Evolutionary conservation across 2,888 invertebrate genomes (phyloP).

Genomic region (Bellardia bayeri): DNA sequence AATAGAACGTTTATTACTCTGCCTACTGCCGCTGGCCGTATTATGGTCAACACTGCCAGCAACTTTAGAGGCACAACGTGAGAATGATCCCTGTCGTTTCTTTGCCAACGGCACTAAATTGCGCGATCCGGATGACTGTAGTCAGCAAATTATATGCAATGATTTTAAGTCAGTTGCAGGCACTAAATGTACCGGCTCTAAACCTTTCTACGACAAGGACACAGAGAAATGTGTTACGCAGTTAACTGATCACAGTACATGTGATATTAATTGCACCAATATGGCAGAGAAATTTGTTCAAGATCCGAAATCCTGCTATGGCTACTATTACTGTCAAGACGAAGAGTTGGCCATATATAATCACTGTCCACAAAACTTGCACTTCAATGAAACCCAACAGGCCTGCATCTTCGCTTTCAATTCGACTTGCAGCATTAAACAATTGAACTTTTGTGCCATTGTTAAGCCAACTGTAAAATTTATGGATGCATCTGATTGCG

Average conservation of each 20-base stretch:
- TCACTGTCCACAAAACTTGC: slow-evolving; percentile 69
- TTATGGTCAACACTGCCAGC: neutral
- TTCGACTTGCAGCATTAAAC: slow-evolving; percentile 73
- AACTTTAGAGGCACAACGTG: neutral
- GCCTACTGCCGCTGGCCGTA: neutral
- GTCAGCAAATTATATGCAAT: slow-evolving; percentile 77
- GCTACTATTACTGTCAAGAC: slow-evolving; percentile 78
- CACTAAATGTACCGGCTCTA: slow-evolving; percentile 73
- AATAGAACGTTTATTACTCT: neutral
- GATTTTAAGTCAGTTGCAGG: slow-evolving; percentile 63
- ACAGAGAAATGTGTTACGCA: slow-evolving; percentile 62
- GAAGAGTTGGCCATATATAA: slow-evolving; percentile 57
- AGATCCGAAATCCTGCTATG: slow-evolving; percentile 77
- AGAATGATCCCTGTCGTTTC: slow-evolving; percentile 76
- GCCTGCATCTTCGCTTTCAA: slow-evolving; percentile 75
- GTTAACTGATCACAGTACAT: slow-evolving; percentile 69
- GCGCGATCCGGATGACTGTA: slow-evolving; percentile 80
- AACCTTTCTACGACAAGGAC: slow-evolving; percentile 70
- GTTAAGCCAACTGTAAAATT: slow-evolving; percentile 71
- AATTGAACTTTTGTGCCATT: slow-evolving; percentile 77
- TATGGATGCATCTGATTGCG: slow-evolving; percentile 77
- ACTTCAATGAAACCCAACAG: slow-evolving; percentile 74
- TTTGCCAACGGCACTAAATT: slow-evolving; percentile 78
- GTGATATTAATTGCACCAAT: slow-evolving; percentile 75
- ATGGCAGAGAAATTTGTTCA: slow-evolving; percentile 74